phyloP scores from a whole-genome alignment of 1,140 invertebrate genomes.

The Procambarus clarkii region DNA sequence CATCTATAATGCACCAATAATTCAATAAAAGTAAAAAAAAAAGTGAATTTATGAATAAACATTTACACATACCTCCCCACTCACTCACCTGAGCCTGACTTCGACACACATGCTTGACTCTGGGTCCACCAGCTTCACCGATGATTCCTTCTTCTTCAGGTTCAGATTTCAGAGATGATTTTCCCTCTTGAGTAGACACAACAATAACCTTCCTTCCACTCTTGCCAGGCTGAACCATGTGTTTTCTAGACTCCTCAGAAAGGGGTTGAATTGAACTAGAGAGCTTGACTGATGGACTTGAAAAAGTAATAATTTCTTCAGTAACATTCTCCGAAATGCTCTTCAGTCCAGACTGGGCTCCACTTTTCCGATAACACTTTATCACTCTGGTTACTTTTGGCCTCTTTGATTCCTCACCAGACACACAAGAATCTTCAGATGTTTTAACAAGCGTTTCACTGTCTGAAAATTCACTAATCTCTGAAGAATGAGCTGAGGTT shows the following conservation, averaged over 20 bases:
- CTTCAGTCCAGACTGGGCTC: background rate
- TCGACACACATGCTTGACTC: constrained; percentile 71
- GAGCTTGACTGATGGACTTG: background rate
- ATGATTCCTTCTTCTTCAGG: constrained; percentile 34
- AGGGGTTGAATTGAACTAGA: constrained; percentile 9
- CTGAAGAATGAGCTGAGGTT: constrained; percentile 55
- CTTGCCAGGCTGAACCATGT: constrained; percentile 26
- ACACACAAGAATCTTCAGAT: constrained; percentile 54
- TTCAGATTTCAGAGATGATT: constrained; percentile 31
- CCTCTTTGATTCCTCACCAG: constrained; percentile 34
- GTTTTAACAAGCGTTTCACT: constrained; percentile 49
- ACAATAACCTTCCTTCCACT: constrained; percentile 40
- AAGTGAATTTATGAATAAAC: too few relatives aligned
- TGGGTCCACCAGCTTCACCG: constrained; percentile 49
- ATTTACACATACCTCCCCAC: background rate
- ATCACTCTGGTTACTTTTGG: background rate
- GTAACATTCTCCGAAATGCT: background rate
- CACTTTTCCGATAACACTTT: background rate
- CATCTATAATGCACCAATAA: too few relatives aligned
- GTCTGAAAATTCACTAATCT: constrained; percentile 55
- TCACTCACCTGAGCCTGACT: constrained; percentile 68
- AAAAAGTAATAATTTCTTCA: background rate
- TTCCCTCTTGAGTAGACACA: constrained; percentile 12
- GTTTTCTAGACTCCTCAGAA: constrained; percentile 31
- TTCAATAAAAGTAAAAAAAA: too few relatives aligned